Percentiles rank a stretch among this genome's conserved stretches.
These are phyloP conservation scores for Steromphala cineraria DNA, from an alignment of 2,888 invertebrate genomes.

Conservation along the genomic window DNA sequence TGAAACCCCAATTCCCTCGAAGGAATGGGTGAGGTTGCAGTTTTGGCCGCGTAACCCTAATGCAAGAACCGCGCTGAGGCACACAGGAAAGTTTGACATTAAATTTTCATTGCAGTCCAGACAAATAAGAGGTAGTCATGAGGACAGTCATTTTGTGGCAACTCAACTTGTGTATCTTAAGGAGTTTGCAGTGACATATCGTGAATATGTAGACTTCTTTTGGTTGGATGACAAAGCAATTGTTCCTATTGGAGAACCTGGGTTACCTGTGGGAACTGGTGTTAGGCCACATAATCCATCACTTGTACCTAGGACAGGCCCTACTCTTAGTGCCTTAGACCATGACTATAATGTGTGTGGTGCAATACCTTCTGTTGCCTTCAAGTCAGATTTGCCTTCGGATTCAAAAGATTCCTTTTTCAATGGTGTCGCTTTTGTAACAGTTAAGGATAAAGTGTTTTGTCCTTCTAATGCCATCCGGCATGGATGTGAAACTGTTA, in stretches of 20 bases:
- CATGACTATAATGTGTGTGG: too few species aligned
- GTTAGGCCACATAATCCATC: slow-evolving; percentile 4
- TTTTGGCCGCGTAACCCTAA: slow-evolving; percentile 10
- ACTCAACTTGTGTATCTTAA: slow-evolving; percentile 6
- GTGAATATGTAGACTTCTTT: neutral
- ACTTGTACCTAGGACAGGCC: neutral
- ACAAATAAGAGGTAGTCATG: slow-evolving; percentile 12
- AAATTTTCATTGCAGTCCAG: slow-evolving; percentile 12
- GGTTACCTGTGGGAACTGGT: slow-evolving; percentile 20
- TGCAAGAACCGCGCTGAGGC: neutral
- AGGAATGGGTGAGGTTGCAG: slow-evolving; percentile 22
- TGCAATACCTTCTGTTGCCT: slow-evolving; percentile 22
- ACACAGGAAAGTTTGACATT: slow-evolving; percentile 19
- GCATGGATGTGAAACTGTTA: slow-evolving; percentile 20
- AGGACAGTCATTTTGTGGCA: neutral
- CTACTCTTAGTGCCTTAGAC: slow-evolving; percentile 22
- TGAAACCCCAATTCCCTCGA: neutral
- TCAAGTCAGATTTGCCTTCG: slow-evolving; percentile 12
- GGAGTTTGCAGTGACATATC: slow-evolving; percentile 20
- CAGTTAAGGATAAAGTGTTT: slow-evolving; percentile 29
- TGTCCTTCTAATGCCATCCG: slow-evolving; percentile 20
- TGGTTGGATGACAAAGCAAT: slow-evolving; percentile 34
- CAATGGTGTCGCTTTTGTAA: slow-evolving; percentile 19
- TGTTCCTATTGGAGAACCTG: slow-evolving; percentile 29
- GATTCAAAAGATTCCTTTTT: slow-evolving; percentile 22